Base-by-base conservation (phyloP, 2,888 invertebrate genomes). In the Lottia gigantea region DNA sequence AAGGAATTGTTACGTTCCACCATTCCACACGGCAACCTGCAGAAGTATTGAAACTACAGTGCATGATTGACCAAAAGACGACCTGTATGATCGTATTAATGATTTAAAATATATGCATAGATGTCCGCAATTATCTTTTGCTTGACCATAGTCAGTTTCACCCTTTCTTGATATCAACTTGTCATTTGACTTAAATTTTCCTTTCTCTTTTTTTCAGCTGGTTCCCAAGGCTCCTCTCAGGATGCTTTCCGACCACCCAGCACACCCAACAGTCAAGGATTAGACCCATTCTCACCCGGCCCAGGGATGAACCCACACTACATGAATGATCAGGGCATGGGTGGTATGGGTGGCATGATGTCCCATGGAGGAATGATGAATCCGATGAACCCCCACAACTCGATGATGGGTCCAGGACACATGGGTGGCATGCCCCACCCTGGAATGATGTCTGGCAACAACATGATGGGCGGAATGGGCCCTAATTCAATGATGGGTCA, bases 311-410 rank as follows among this genome's bases (percentile, higher is more conserved):
- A 19, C 11, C 78, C 78, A 15, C 81, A 79, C 63, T 83, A 78
- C 76, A 82, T 83, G 80, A 80, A 82, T 70, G 74, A 76, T 26
- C 82, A 82, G 64, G 70, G 71, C 2, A 83, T 84, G 84, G 68
- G 72, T 19, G 78, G 78, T 7, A 71, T 67, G 62, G 78, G 75
- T 23, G 78, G 78, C 31, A 80, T 81, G 79, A 80, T 81, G 78
- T 78, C 78, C 26, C 78, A 74, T 63, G 78, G 76, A 67, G 78
- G 76, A 72, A 83, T 84, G 84, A 83, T 83, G 82, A 80, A 80
- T 73, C 80, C 77, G 67, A 80, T 87, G 89, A 78, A 88, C 90
- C 80, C 45, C 90, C 90, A 79, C 46, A 80, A 77, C 71, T 71
- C 74, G 62, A 81, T 70, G 70, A 65, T 55, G 55, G 19, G 19